These are phyloP conservation scores for Sinocyclocheilus maitianheensis DNA, from an alignment of 2,113 vertebrate genomes.

Conservation along the genomic window DNA sequence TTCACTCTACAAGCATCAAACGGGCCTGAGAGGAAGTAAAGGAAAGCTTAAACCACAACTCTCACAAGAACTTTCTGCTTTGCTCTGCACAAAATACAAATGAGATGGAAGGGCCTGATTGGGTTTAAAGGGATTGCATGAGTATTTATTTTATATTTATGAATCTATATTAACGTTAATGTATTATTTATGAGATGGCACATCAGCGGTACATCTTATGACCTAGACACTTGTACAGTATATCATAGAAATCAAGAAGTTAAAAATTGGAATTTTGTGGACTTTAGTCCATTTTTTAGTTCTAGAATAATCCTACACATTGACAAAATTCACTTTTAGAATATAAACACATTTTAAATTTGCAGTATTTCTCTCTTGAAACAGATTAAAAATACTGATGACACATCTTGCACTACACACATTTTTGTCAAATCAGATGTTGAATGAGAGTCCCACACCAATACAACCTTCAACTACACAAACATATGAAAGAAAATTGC, in stretches of 20 bases:
- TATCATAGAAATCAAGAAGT: no score
- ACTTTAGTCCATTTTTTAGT: no score
- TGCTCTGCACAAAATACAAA: not conserved
- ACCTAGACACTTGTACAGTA: not conserved
- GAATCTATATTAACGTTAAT: not conserved
- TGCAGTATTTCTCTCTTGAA: not conserved
- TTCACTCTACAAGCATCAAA: slow-evolving; percentile 6
- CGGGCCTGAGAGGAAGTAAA: not conserved
- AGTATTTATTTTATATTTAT: not conserved
- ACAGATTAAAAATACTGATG: no score
- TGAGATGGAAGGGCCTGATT: not conserved
- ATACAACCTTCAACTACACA: not conserved
- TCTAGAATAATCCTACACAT: no score
- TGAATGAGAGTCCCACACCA: not conserved
- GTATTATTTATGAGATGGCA: slow-evolving; percentile 1
- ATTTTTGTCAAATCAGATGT: no score
- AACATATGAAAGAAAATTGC: not conserved
- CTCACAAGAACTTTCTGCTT: not conserved
- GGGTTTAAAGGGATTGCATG: not conserved
- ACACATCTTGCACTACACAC: no score
- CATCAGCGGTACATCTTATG: not conserved
- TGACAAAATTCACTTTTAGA: not conserved
- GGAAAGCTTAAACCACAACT: not conserved
- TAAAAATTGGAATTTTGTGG: no score
- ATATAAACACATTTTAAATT: not conserved